A percentile compares a stretch with the other conserved stretches of the same genome.
phyloP scores from a whole-genome alignment of 2,113 vertebrate species.

The Kryptolebias marmoratus region DNA sequence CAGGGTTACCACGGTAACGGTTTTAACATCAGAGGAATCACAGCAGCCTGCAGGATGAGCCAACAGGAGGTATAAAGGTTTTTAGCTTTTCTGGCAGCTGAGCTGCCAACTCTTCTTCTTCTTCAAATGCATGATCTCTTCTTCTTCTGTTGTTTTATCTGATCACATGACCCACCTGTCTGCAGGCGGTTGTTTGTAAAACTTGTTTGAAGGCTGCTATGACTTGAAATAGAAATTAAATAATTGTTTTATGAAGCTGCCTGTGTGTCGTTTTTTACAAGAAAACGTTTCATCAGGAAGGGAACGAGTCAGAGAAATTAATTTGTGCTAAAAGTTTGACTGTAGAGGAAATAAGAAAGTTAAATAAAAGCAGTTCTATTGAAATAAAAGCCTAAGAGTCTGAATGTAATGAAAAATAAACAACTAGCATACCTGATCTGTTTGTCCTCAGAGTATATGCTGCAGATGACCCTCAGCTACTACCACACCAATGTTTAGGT shows the following conservation, averaged over 20 bases:
- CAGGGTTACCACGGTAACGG: neutral
- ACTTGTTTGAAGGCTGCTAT: conserved; percentile 45
- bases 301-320: no score
- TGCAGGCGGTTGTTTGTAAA: neutral
- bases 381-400: no score
- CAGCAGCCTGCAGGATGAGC: neutral
- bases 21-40: neutral
- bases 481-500: no score
- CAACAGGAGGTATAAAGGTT: neutral
- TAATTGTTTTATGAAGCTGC: conserved; percentile 32
- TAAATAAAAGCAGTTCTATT: no score
- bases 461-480: no score
- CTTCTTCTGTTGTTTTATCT: neutral
- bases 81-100: neutral
- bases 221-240: conserved; percentile 67
- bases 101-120: neutral
- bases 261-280: neutral
- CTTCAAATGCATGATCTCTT: neutral
- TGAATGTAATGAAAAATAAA: no score
- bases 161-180: neutral
- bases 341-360: no score
- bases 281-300: no score
- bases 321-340: no score
- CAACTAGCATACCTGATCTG: no score
- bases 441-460: no score